Percentiles rank a stretch among this genome's conserved stretches.
phyloP scores from a whole-genome alignment of 2,888 invertebrate species.

The Mythimna vitellina region DNA sequence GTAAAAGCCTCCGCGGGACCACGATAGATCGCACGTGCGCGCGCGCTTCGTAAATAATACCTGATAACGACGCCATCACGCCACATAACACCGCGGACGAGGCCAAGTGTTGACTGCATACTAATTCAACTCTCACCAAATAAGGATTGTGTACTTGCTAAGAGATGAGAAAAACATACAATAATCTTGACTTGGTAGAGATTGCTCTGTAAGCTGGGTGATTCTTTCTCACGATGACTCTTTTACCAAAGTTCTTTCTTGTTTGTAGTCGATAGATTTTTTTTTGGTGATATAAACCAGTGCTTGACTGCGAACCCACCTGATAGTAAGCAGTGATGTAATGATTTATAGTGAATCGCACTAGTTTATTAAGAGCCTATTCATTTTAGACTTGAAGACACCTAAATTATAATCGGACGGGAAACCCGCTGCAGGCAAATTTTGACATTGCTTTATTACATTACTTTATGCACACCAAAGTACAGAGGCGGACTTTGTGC shows the following conservation, averaged over 20 bases:
- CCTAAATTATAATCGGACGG: too few species aligned
- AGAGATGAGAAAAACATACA: not conserved
- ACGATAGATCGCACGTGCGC: slow-evolving; percentile 60
- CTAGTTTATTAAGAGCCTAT: too few species aligned
- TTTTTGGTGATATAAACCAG: too few species aligned
- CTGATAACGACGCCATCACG: slow-evolving; percentile 36
- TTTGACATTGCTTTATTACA: too few species aligned
- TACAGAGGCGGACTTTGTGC: too few species aligned
- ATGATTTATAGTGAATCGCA: too few species aligned
- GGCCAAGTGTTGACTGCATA: slow-evolving; percentile 29
- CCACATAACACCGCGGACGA: slow-evolving; percentile 9
- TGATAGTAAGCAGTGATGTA: too few species aligned
- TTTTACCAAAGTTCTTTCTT: not conserved
- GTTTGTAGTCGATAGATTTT: not conserved
- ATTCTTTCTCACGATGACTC: not conserved
- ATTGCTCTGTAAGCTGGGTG: not conserved
- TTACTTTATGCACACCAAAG: too few species aligned
- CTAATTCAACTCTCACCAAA: slow-evolving; percentile 19
- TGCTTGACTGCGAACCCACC: too few species aligned
- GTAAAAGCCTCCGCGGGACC: slow-evolving; percentile 38
- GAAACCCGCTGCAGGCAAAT: too few species aligned
- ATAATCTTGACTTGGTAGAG: not conserved
- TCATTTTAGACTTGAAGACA: too few species aligned
- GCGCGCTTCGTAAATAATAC: slow-evolving; percentile 51
- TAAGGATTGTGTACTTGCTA: not conserved